Base-by-base conservation (phyloP, 2,888 invertebrate species). In the Glaucopsyche alexis region DNA sequence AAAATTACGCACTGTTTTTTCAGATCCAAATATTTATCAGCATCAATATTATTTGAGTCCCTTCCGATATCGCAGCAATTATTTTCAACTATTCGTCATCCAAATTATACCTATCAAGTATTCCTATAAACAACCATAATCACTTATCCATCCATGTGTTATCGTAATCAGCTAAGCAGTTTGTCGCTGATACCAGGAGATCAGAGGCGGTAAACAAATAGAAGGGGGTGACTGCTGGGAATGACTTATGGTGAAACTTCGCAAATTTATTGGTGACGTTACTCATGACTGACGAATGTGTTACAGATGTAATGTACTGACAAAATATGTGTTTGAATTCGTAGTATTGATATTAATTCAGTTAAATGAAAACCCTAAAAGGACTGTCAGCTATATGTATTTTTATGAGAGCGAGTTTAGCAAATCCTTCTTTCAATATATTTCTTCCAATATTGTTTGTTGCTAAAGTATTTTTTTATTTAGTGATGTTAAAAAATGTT, bases 231-330 rank as follows among this genome's bases (percentile, higher is more conserved):
- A 38, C 50, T 14, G 29, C 11, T 7, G 14, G 7, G 49, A 16
- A 69, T 69, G 49, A 69, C 49, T 69, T 49, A 69, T 69, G 29
- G 47, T 14, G 74, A 71, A 76, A 77, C 71, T 73, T 76, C 45
- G 70, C 75, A 73, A 29, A 77, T 78, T 77, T 78, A 78, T 77
- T 73, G 73, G 71, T 74, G 73, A 76, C 67, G 73, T 78, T 74
- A 78, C 77, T 78, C 77, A 74, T 11, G 14, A 14, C 14, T 49
- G 49, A 69, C 14, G 49, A 13, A 69, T 69, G 67, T 42, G 19
- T 40, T 66, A 60, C 55, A 19, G 19, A 60, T 60, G 38, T 60
- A 60, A 14, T 29, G 60, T 38, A 7, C 7, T 38, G 60, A 38
- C 29, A 13, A 38, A 60, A 60, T 38, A 60, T 11, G 9, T 1